Evolutionary conservation across 2,113 vertebrate genomes (phyloP), one percentile per base, ranked within the genome.

Genomic region (Solea senegalensis): DNA sequence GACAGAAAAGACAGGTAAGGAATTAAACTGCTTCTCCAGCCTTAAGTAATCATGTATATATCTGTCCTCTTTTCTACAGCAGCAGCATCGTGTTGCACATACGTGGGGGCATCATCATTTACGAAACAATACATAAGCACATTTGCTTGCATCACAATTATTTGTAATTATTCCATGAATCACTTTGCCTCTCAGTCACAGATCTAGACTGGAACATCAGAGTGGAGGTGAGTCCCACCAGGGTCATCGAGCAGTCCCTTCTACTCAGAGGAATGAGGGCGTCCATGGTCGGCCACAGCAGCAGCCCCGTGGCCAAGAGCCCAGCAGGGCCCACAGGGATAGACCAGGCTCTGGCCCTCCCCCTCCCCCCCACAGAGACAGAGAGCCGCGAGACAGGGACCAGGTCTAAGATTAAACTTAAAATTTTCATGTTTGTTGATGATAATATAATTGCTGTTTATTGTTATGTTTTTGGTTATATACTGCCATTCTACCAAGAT

Each of bases 261-360:
- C 77, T 26, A 60, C 74, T 16, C 86, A 86, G 13, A 73, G 80
- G 55, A 86, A 90, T 0, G 88, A 91, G 3, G 88, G 77, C 2
- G 65, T 43, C n/a, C 87, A 90, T 3, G 51, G 84, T 6, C 86
- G 86, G 1, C 90, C 92, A 1, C 94, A 94, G 48, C 92, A 93
- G 86, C 95, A 94, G 78, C 94, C 94, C 10, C 90, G 93, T 0
- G 94, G 94, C 41, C 95, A 96, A 52, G 95, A 95, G 61, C 93
- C 95, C 5, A 78, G 82, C 75, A 81, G 85, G 51, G 71, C 59
- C 9, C 85, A 74, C 76, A 85, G 82, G 11, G 89, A 93, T 60
- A 72, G 78, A 34, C 74, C 77, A 1, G 91, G 73, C 5, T 62
- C 88, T 0, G 85, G 78, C 1, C 88, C 84, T 0, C 88, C 88